Evolutionary conservation across 2,888 invertebrate species (phyloP).

Genomic region (Iselma pallidipennis): DNA sequence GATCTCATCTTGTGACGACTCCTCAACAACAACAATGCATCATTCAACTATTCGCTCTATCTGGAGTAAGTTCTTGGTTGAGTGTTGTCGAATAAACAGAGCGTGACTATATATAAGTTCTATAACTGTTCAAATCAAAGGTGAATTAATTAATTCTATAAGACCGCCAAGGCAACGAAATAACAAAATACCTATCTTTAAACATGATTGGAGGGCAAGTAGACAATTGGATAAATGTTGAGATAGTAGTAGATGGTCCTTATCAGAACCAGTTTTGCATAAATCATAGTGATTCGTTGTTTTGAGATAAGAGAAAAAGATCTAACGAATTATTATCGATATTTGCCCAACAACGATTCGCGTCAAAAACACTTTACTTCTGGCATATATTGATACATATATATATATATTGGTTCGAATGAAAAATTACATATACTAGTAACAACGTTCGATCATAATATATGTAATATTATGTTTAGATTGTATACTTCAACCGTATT

Average conservation of each 20-base stretch:
- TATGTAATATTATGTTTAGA: slow-evolving; percentile 31
- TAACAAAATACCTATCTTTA: neutral
- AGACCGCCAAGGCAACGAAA: neutral
- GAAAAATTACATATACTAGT: slow-evolving; percentile 33
- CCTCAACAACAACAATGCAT: slow-evolving; percentile 17
- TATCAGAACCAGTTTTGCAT: neutral
- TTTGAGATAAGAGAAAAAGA: neutral
- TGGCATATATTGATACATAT: neutral
- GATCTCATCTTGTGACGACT: slow-evolving; percentile 21
- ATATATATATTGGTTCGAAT: slow-evolving; percentile 6
- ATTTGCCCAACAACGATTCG: neutral
- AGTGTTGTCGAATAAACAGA: slow-evolving; percentile 17
- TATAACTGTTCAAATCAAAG: slow-evolving; percentile 16
- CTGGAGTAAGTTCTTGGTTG: neutral
- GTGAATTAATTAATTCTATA: slow-evolving; percentile 16
- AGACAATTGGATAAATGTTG: neutral
- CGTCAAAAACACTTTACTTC: neutral
- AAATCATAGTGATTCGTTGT: neutral
- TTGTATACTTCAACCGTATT: slow-evolving; percentile 27
- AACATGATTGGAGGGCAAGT: neutral
- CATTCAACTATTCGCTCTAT: slow-evolving; percentile 12
- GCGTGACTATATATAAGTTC: slow-evolving; percentile 21
- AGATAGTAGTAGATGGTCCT: neutral
- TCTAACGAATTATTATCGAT: neutral
- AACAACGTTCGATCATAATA: slow-evolving; percentile 25